Conservation (phyloP, 2,888 invertebrate species). For the Steinernema hermaphroditum region DNA sequence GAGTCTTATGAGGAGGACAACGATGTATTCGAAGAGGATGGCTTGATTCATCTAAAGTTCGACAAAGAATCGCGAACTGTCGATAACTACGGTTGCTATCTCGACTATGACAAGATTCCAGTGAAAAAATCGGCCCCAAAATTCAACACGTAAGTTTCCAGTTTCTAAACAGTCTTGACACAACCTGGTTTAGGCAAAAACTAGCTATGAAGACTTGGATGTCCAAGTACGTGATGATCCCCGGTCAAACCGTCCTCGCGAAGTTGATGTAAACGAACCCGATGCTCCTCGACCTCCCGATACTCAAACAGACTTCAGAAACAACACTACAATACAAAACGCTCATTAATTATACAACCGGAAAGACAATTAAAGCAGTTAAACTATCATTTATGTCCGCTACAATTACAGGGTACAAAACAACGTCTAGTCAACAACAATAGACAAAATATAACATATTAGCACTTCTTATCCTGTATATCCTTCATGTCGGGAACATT, state of each 20-base stretch:
- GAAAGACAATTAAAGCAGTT: no score
- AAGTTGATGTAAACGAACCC: neutral
- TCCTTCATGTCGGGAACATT: neutral
- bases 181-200: neutral
- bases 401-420: no score
- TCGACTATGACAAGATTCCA: neutral
- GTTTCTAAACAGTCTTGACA: neutral
- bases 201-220: slow-evolving; percentile 1
- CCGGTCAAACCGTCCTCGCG: neutral
- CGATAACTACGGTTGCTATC: slow-evolving; percentile 16
- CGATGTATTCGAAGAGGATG: neutral
- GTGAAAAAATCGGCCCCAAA: neutral
- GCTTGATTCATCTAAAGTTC: slow-evolving; percentile 4
- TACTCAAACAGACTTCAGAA: no score
- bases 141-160: no score
- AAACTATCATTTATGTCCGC: no score
- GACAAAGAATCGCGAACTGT: neutral
- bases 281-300: no score
- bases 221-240: neutral
- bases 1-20: slow-evolving; percentile 3
- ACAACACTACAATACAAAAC: no score
- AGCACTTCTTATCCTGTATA: no score
- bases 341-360: no score
- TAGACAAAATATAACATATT: no score
- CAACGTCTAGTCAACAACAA: no score